Evolutionary conservation across 2,888 invertebrate species (phyloP), one percentile per base, ranked within the genome.

Genomic region (Neoaliturus tenellus): DNA sequence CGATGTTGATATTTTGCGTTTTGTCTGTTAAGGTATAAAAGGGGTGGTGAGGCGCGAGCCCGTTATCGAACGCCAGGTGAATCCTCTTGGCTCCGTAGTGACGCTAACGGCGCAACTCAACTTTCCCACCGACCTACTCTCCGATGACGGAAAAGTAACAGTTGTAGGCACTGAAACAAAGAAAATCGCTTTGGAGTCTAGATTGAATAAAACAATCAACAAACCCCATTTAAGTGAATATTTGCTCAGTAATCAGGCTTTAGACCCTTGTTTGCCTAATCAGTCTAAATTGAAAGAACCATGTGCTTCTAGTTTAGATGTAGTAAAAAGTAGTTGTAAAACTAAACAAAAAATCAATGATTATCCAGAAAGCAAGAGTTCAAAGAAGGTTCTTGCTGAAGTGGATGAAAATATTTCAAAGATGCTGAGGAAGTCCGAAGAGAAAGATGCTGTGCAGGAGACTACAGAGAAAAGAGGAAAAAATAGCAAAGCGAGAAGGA

Each of bases 81-180:
- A 95, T 91, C 96, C 95, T 82, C 91, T 94, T 89, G 96, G 96
- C 88, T 95, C 94, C 85, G 96, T 95, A 87, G 93, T 93, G 89
- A 93, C 91, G 31, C 84, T 86, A 12, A 78, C 78, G 31, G 78
- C 78, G 25, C 78, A 78, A 78, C 78, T 78, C 78, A 78, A 78
- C 78, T 78, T 78, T 78, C 78, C 78, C 51, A 31, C 78, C 35
- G 55, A 78, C 31, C 78, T 78, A 17, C 78, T 51, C 51, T 3
- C 78, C 35, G 28, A 48, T 31, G 55, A 48, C 55, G 78, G 55
- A 23, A 48, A 55, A 78, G 78, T 78, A 78, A 78, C 78, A 12
- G 78, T 78, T 20, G 78, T 78, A 51, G 78, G 78, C 51, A 78
- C 78, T 5, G 78, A 78, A 35, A 55, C 55, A 33, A 78, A 78